A percentile compares a stretch with the other conserved stretches of the same genome.
Evolutionary conservation across 1,140 invertebrate species (phyloP).

Genomic region (Hylaeus anthracinus): DNA sequence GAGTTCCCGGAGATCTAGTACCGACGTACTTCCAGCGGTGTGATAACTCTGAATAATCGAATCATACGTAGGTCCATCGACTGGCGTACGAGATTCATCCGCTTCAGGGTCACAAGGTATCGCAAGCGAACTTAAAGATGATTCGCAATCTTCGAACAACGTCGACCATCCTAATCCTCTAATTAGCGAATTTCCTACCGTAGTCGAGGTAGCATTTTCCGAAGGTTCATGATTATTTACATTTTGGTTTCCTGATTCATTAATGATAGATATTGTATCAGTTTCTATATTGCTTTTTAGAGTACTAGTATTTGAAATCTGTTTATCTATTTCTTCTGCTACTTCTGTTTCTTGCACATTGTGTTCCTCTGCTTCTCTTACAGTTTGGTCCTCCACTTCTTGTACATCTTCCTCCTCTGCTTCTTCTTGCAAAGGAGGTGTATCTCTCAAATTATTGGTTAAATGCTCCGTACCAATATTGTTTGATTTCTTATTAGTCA

Average conservation of each 20-base stretch:
- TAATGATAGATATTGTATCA: constrained; percentile 33
- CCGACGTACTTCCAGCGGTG: constrained; percentile 78
- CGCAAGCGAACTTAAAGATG: constrained; percentile 71
- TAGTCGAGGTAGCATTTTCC: constrained; percentile 43
- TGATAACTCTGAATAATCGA: constrained; percentile 83
- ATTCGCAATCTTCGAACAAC: constrained; percentile 82
- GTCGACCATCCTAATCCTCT: constrained; percentile 86
- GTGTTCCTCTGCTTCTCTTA: background rate
- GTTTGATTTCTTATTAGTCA: constrained; percentile 74
- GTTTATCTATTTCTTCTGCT: constrained; percentile 32
- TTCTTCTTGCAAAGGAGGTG: constrained; percentile 44
- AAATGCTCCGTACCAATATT: background rate
- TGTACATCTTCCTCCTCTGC: background rate
- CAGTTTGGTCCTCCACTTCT: constrained; percentile 8
- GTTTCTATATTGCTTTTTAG: constrained; percentile 46
- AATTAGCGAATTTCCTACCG: constrained; percentile 85
- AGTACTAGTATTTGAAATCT: constrained; percentile 51
- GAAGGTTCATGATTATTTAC: constrained; percentile 49
- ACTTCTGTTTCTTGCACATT: background rate
- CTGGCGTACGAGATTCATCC: constrained; percentile 66
- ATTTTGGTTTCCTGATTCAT: constrained; percentile 36
- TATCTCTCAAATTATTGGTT: constrained; percentile 19
- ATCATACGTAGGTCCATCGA: constrained; percentile 79
- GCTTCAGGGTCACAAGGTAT: constrained; percentile 64
- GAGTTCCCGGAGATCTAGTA: constrained; percentile 85